These are phyloP conservation scores for Heterodera carotae DNA, from an alignment of 1,140 invertebrate genomes.

Conservation along the genomic window DNA sequence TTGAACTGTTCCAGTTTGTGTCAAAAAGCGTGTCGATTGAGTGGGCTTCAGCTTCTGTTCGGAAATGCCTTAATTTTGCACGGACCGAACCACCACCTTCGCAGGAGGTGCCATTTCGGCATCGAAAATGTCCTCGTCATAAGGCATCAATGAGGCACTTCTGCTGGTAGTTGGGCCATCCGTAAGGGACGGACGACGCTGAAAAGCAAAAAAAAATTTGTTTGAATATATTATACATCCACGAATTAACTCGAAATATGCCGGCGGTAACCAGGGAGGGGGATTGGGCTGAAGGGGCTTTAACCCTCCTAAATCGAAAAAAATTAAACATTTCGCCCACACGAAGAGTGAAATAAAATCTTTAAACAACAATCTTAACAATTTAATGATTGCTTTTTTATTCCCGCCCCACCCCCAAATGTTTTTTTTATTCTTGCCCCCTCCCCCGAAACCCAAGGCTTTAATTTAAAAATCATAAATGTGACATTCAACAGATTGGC, in stretches of 20 bases:
- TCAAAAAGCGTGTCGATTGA: background rate
- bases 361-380: too few species aligned
- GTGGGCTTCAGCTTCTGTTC: background rate
- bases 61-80: background rate
- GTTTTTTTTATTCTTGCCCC: background rate
- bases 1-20: background rate
- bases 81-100: conserved; percentile 14
- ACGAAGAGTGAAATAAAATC: too few species aligned
- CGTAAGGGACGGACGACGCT: conserved; percentile 8
- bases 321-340: too few species aligned
- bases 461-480: too few species aligned
- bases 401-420: too few species aligned
- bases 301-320: too few species aligned
- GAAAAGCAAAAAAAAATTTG: background rate
- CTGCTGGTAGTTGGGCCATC: background rate
- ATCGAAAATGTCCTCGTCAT: conserved; percentile 29
- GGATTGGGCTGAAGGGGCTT: too few species aligned
- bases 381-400: too few species aligned
- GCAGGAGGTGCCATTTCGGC: conserved; percentile 14
- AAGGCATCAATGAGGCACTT: background rate
- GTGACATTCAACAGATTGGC: conserved; percentile 13
- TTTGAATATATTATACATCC: too few species aligned
- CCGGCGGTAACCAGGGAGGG: too few species aligned
- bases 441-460: too few species aligned
- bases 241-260: too few species aligned